Percentiles rank a stretch among this genome's conserved stretches.
Evolutionary conservation across 1,140 invertebrate genomes (phyloP).

Genomic region (Caenorhabditis briggsae): DNA sequence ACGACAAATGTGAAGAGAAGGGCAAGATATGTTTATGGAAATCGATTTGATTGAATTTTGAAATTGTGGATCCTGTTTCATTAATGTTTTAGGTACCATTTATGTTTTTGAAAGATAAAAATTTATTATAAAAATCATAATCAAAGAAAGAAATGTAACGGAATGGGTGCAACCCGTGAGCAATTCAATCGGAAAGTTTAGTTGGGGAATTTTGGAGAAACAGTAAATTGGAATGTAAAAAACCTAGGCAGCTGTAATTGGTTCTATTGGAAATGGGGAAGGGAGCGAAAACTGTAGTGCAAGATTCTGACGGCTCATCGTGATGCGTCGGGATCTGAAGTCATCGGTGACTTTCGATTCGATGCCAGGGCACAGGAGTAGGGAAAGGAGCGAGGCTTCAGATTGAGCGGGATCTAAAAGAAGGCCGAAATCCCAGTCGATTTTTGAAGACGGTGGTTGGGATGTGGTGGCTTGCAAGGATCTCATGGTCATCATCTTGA

Average conservation of each 20-base stretch:
- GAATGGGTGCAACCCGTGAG: no score
- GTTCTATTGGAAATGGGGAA: background rate
- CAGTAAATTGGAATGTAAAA: slow-evolving; percentile 24
- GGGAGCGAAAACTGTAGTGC: slow-evolving; percentile 3
- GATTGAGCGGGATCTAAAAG: slow-evolving; percentile 7
- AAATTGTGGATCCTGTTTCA: no score
- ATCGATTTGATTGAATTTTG: no score
- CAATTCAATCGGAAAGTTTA: no score
- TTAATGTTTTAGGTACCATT: no score
- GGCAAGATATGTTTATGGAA: background rate
- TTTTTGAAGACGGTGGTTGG: background rate
- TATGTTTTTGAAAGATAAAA: no score
- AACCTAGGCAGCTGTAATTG: background rate
- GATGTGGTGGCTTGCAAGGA: background rate
- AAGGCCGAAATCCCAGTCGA: slow-evolving; percentile 31
- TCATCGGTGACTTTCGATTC: slow-evolving; percentile 12
- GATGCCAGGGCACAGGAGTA: background rate
- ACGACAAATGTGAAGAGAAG: slow-evolving; percentile 16
- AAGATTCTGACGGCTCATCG: background rate
- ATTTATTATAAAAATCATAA: no score
- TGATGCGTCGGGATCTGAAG: slow-evolving; percentile 19
- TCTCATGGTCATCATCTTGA: slow-evolving; percentile 1
- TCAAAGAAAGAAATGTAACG: no score
- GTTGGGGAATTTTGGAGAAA: no score
- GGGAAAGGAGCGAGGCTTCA: background rate